Conservation (phyloP, 1,140 invertebrate genomes). For the Bacillus rossius region DNA sequence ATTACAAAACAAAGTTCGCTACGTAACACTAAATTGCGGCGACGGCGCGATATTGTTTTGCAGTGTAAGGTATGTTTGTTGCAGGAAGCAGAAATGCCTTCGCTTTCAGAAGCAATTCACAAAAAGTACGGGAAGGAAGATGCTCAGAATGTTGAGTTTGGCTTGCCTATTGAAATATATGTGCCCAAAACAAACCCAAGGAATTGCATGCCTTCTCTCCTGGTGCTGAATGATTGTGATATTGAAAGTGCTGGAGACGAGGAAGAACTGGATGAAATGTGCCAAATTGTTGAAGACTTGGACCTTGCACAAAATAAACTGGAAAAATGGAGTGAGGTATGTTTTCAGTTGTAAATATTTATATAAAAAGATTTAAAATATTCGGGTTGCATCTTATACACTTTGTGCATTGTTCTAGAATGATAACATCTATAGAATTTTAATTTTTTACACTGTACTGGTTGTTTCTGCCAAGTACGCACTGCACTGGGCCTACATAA, state of each 20-base stretch:
- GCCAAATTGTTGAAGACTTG: constrained; percentile 78
- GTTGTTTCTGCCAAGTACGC: no score
- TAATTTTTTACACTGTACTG: no score
- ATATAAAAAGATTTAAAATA: no score
- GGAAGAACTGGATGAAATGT: constrained; percentile 66
- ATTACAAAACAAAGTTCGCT: no score
- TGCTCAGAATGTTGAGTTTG: constrained; percentile 30
- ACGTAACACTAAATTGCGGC: no score
- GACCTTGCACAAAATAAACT: constrained; percentile 88
- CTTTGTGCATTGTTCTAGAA: no score
- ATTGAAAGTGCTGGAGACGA: constrained; percentile 82
- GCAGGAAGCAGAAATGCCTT: constrained; percentile 54
- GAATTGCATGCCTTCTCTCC: constrained; percentile 68
- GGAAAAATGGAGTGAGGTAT: constrained; percentile 76
- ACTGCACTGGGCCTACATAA: no score
- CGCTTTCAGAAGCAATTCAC: constrained; percentile 76
- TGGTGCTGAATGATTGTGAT: constrained; percentile 85
- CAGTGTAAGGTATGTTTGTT: no score
- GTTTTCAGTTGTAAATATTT: no score
- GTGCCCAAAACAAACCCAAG: constrained; percentile 75
- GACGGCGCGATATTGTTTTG: no score
- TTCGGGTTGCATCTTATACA: no score
- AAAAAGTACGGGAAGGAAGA: constrained; percentile 63
- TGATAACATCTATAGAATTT: no score
- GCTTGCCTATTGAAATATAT: constrained; percentile 66